Conservation (phyloP, 2,888 invertebrate genomes). For the Margaritifera margaritifera region DNA sequence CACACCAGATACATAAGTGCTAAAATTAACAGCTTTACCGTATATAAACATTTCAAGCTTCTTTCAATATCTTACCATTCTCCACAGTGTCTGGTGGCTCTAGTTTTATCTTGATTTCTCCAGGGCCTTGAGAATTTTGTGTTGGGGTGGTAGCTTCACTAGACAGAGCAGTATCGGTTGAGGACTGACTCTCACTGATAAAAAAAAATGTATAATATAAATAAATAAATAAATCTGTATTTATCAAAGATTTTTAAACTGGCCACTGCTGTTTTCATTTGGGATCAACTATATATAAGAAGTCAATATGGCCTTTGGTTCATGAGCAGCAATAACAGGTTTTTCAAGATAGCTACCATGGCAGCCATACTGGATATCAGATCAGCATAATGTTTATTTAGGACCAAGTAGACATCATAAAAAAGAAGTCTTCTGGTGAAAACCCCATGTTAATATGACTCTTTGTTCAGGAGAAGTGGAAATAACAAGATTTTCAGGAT, state of each 20-base stretch:
- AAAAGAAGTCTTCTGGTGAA: too few relatives aligned
- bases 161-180: conserved; percentile 71
- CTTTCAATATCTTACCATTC: conserved; percentile 57
- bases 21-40: neutral
- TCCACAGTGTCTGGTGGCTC: conserved; percentile 63
- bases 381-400: too few relatives aligned
- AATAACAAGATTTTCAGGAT: too few relatives aligned
- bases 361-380: too few relatives aligned
- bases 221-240: neutral
- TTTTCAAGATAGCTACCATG: too few relatives aligned
- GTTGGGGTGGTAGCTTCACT: conserved; percentile 67
- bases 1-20: neutral
- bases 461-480: too few relatives aligned
- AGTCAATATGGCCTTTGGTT: too few relatives aligned
- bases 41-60: neutral
- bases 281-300: too few relatives aligned
- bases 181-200: conserved; percentile 70
- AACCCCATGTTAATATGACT: too few relatives aligned
- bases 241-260: neutral
- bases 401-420: too few relatives aligned
- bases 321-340: too few relatives aligned
- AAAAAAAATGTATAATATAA: neutral
- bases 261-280: too few relatives aligned
- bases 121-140: conserved; percentile 40
- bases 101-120: conserved; percentile 57